A percentile compares a stretch with the other conserved stretches of the same genome.
Evolutionary conservation across 1,140 invertebrate genomes (phyloP).

Genomic region (Cryptotermes secundus): DNA sequence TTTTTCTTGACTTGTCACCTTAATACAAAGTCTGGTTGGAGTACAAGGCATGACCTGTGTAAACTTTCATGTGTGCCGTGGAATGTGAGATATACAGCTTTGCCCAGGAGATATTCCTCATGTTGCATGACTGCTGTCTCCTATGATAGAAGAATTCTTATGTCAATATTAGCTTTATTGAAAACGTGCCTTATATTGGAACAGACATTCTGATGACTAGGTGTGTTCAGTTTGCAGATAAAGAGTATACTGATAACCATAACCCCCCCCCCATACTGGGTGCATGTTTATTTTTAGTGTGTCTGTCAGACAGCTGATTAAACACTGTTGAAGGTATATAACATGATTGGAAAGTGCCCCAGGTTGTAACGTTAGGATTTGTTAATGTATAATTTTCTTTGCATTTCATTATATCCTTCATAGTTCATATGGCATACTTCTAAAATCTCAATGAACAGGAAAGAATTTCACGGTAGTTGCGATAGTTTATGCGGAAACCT

Average conservation of each 20-base stretch:
- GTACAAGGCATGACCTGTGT: not conserved
- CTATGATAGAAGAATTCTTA: not conserved
- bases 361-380: too few species aligned
- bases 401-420: too few species aligned
- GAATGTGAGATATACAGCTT: not conserved
- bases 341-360: not conserved
- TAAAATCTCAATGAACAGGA: too few species aligned
- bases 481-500: too few species aligned
- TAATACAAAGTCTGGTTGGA: not conserved
- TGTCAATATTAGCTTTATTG: not conserved
- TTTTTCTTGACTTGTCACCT: not conserved
- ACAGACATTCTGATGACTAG: not conserved
- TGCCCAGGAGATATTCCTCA: not conserved
- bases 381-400: too few species aligned
- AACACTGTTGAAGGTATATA: not conserved
- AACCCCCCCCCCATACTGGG: not conserved
- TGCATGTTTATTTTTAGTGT: not conserved
- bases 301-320: not conserved
- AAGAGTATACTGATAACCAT: not conserved
- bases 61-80: not conserved
- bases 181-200: not conserved
- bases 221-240: not conserved
- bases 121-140: not conserved
- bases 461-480: too few species aligned
- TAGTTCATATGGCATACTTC: too few species aligned